Evolutionary conservation across 2,797 vertebrate species (phyloP), one percentile per base, ranked within the genome.

Genomic region (Rhinichthys osculus): DNA sequence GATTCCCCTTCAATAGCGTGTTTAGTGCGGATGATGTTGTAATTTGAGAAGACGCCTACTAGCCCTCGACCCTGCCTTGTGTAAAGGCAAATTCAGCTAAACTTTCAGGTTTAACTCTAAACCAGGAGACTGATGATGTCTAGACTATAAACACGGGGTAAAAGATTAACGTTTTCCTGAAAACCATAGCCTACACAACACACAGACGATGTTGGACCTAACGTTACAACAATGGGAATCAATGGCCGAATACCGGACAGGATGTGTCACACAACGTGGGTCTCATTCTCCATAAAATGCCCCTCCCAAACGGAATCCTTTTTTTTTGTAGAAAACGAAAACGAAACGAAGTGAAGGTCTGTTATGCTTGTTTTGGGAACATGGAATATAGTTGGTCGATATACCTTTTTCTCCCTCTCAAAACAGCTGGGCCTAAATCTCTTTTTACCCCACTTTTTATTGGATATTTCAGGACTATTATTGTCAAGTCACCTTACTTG

Each of bases 41-140:
- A 85, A 85, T 47, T 14, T 47, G 67, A 80, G 66, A 62, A 59
- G 76, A 59, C 50, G 76, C 50, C 59, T 70, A 10, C 64, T 27
- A 23, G 35, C 33, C 50, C 19, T 59, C 6, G 30, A 30, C n/a
- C 57, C 40, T 10, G 33, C 16, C 5, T 8, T 3, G 33, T 7
- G 52, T 0, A 2, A 57, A 40, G 13, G 1, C 27, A 7, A 3
- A 10, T 6, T 2, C 1, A 0, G n/a, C 1, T 23, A 42, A 70
- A 42, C 6, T 40, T 59, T 10, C 23, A 6, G 14, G 50, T 59
- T 71, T 40, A 71, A 19, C 10, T 16, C 1, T 5, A 23, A 19
- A 57, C 16, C 69, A 8, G 2, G 19, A 14, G 7, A 47, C 38
- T 78, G 0, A 35, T 40, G 33, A 17, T 13, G 4, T 54, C 47